Evolutionary conservation across 2,113 vertebrate genomes (phyloP).

Genomic region (Spilogale gracilis): DNA sequence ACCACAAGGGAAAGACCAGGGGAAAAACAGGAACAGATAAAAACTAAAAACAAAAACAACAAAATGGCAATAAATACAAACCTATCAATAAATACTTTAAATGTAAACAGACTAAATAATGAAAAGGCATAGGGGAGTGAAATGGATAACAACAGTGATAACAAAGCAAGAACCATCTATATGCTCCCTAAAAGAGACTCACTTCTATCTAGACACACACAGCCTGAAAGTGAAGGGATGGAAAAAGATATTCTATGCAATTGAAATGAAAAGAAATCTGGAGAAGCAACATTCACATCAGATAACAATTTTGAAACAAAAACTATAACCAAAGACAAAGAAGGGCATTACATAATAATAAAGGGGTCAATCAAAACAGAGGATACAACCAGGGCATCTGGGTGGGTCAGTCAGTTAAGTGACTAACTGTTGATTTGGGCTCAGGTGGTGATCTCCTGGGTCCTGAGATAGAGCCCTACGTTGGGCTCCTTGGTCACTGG

Average conservation of each 20-base stretch:
- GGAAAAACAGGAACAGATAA: not conserved
- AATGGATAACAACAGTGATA: not conserved
- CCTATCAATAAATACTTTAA: not conserved
- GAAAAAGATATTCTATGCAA: not conserved
- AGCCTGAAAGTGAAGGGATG: not conserved
- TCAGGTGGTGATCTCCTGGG: not conserved
- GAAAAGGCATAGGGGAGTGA: not conserved
- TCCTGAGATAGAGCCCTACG: not conserved
- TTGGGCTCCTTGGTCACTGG: not conserved
- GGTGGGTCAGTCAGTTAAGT: not conserved
- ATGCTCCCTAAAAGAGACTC: not conserved
- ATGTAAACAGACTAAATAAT: not conserved
- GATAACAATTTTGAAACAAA: not conserved
- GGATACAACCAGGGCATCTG: not conserved
- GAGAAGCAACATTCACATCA: not conserved
- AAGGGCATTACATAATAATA: not conserved
- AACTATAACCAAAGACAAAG: not conserved
- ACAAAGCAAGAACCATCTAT: not conserved
- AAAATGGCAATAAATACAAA: not conserved
- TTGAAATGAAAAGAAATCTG: not conserved
- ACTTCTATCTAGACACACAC: not conserved
- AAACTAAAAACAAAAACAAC: not conserved
- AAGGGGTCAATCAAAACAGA: not conserved
- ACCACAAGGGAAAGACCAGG: not conserved
- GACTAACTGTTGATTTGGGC: not conserved